Evolutionary conservation across 2,797 vertebrate genomes (phyloP), one percentile per base, ranked within the genome.

Genomic region (Protonibea diacanthus): DNA sequence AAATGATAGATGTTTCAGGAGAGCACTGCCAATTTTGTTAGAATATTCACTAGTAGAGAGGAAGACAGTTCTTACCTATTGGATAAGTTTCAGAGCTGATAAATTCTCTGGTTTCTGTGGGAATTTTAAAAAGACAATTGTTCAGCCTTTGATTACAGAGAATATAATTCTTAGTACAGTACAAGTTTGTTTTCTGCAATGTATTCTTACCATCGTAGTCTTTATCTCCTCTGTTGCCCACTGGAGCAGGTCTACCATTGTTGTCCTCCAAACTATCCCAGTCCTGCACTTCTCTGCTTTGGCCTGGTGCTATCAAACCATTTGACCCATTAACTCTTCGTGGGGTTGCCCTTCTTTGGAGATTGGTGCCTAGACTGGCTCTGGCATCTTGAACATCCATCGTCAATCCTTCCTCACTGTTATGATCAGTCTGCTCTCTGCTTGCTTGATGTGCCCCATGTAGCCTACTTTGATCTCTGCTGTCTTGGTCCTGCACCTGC

Each of bases 41-140:
- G 1, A 56, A 44, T 25, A 38, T 25, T 62, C 9, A 25, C 38
- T 5, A 40, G 5, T 23, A 17, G 5, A 27, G 60, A 10, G 21
- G n/a, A 21, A 58, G 65, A 33, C 2, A 14, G 3, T 45, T 74
- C 83, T 80, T 81, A 94, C 88, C 89, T 13, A 51, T 1, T 25
- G 75, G 74, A 71, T 76, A 53, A 0, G 1, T 86, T 83, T 92
- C 90, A 71, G 83, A 74, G 55, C 86, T 92, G 48, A 57, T 10
- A 6, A 71, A 71, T 78, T 93, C 88, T 71, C 70, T 78, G 62
- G 83, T 90, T 73, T 93, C 91, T 93, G 76, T 78, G 18, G 62
- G 47, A 59, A 76, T 56, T 74, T 75, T 2, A 56, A 71, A 38
- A 42, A 68, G 27, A 27, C 3, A 56, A 4, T 48, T 55, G 8